Percentiles rank a stretch among this genome's conserved stretches.
Conservation (phyloP, 2,113 vertebrate species). For the Lepus timidus region DNA sequence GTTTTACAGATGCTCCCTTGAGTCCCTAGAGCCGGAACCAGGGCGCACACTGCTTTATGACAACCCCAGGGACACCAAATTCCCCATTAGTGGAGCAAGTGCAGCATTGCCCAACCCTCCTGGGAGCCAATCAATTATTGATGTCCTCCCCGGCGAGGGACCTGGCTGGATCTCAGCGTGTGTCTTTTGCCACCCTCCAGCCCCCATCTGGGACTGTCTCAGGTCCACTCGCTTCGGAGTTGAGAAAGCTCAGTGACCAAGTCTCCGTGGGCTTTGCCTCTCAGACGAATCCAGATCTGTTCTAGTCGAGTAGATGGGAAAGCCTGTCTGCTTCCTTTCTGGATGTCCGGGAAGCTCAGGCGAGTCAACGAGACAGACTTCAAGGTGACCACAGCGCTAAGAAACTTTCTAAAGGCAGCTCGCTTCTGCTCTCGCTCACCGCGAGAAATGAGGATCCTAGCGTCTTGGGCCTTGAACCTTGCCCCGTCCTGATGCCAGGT, state of each 20-base stretch:
- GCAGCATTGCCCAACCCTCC: conserved; percentile 9
- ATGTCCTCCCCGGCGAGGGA: not conserved
- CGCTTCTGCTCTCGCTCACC: conserved; percentile 42
- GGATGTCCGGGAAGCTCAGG: conserved; percentile 28
- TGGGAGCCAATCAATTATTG: conserved; percentile 61
- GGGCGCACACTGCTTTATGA: not conserved
- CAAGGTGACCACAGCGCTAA: not conserved
- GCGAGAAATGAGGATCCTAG: conserved; percentile 14
- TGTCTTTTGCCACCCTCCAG: not conserved
- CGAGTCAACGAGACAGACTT: conserved; percentile 32
- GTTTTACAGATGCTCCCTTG: conserved; percentile 17
- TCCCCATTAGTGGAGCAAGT: conserved; percentile 41
- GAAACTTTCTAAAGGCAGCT: conserved; percentile 1
- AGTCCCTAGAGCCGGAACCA: conserved; percentile 26
- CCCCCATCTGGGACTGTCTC: not conserved
- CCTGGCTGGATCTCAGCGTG: not conserved
- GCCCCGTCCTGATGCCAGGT: conserved; percentile 24
- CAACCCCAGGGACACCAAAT: conserved; percentile 50
- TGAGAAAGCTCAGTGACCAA: not conserved
- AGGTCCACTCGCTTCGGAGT: conserved; percentile 10
- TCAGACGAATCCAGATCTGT: conserved; percentile 12
- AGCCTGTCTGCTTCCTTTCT: not conserved
- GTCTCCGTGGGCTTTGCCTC: not conserved
- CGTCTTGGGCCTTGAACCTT: conserved; percentile 61
- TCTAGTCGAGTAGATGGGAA: not conserved